Percentiles rank a stretch among this genome's conserved stretches.
These are phyloP conservation scores for Galerucella pusilla DNA, from an alignment of 2,888 invertebrate genomes.

Conservation along the genomic window DNA sequence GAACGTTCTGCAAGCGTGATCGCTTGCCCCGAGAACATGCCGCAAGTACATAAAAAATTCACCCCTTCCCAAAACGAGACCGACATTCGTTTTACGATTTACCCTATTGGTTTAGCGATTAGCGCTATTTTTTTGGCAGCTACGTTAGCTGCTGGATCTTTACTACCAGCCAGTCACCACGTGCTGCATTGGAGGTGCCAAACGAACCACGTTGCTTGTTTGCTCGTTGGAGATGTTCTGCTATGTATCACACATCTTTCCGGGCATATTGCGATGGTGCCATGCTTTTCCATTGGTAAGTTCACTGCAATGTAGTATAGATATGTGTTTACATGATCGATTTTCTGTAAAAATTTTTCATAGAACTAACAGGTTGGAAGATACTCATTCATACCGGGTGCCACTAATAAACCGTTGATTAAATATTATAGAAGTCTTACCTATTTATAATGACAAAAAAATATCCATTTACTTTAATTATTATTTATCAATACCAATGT, in stretches of 20 bases:
- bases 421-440: no score
- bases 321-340: no score
- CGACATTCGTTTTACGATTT: slow-evolving; percentile 76
- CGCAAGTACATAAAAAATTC: slow-evolving; percentile 44
- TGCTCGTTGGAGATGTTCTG: slow-evolving; percentile 83
- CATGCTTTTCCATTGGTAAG: slow-evolving; percentile 79
- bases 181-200: slow-evolving; percentile 91
- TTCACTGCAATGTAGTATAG: slow-evolving; percentile 44
- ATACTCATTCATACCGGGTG: no score
- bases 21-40: slow-evolving; percentile 72
- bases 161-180: slow-evolving; percentile 86
- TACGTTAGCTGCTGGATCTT: slow-evolving; percentile 81
- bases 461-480: no score
- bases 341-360: no score
- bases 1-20: slow-evolving; percentile 68
- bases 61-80: slow-evolving; percentile 33
- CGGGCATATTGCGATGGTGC: slow-evolving; percentile 70
- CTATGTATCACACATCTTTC: slow-evolving; percentile 82
- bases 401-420: no score
- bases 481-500: no score
- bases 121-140: slow-evolving; percentile 85
- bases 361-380: no score
- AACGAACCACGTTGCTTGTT: slow-evolving; percentile 86
- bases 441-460: no score
- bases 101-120: slow-evolving; percentile 81